These are phyloP conservation scores for Periplaneta americana DNA, from an alignment of 1,140 invertebrate genomes.

Conservation along the genomic window DNA sequence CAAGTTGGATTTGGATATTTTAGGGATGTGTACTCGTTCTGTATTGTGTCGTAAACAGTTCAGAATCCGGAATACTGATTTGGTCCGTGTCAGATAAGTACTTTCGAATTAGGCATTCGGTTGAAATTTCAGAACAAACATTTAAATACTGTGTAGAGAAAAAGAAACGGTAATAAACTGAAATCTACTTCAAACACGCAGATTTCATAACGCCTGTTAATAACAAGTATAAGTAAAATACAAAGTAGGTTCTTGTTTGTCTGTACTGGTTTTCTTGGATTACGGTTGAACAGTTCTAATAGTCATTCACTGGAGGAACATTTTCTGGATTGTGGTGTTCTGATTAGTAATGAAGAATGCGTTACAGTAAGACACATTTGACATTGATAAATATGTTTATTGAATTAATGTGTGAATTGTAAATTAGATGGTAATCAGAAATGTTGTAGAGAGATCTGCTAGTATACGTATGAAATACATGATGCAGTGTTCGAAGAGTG, in stretches of 20 bases:
- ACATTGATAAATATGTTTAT: background rate
- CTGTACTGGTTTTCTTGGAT: background rate
- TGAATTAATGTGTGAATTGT: background rate
- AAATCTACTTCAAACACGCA: background rate
- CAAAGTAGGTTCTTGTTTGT: background rate
- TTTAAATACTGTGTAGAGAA: background rate
- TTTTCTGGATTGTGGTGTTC: no score
- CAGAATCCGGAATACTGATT: background rate
- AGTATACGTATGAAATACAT: background rate
- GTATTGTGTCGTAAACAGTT: background rate
- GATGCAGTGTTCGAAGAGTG: no score
- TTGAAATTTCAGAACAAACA: background rate
- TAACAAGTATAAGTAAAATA: background rate
- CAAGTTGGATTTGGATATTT: background rate
- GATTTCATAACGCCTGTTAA: no score
- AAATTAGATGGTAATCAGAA: background rate
- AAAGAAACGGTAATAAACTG: background rate
- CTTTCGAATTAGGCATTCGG: background rate
- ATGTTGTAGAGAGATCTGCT: background rate
- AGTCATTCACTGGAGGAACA: background rate
- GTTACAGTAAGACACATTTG: background rate
- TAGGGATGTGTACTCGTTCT: background rate
- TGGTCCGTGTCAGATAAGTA: background rate
- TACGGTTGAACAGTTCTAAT: background rate
- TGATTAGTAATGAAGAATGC: background rate